Evolutionary conservation across 2,888 invertebrate genomes (phyloP), one percentile per base, ranked within the genome.

Genomic region (Sturmia bella): DNA sequence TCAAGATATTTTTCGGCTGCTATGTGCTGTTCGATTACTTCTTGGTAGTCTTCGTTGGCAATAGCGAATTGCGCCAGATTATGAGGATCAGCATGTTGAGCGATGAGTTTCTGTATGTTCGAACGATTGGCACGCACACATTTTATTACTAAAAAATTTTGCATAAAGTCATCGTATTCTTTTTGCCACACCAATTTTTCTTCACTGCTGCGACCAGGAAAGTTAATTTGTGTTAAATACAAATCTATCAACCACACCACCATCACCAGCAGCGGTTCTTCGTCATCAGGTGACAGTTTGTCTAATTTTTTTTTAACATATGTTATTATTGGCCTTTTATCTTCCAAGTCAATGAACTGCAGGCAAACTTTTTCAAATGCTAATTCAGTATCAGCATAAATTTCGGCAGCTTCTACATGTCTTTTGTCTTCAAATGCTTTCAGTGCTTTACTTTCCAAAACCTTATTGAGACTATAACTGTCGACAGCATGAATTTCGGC

Each of bases 221-320:
- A 83, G n/a, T 97, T 97, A 74, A 99, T 92, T 90, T 98, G 96
- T 70, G 96, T 96, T 84, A 99, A 92, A 90, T 96, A 98, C 37
- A 99, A 92, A 90, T 99, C 99, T 0, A 97, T 94, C 85, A 99
- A 93, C 99, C 99, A 99, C 70, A 98, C 94, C 0, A 98, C 96
- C 43, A 99, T 93, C 94, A 98, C 96, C 0, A 98, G 97, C 61
- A 96, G 94, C 87, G 98, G 96, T 0, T 98, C 96, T 84, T 98
- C 97, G 85, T 94, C 94, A 3, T 85, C 85, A 3, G 64, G 15
- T 12, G 74, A 19, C 13, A 97, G 89, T 32, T 93, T 93, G 21
- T 95, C 94, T 66, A 99, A 91, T 90, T 98, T 97, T 90, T 94
- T 95, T 70, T 93, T 93, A n/a, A 99, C 92, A 88, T 97, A 98